Evolutionary conservation across 2,888 invertebrate genomes (phyloP).

Genomic region (Habrosyne pyritoides): DNA sequence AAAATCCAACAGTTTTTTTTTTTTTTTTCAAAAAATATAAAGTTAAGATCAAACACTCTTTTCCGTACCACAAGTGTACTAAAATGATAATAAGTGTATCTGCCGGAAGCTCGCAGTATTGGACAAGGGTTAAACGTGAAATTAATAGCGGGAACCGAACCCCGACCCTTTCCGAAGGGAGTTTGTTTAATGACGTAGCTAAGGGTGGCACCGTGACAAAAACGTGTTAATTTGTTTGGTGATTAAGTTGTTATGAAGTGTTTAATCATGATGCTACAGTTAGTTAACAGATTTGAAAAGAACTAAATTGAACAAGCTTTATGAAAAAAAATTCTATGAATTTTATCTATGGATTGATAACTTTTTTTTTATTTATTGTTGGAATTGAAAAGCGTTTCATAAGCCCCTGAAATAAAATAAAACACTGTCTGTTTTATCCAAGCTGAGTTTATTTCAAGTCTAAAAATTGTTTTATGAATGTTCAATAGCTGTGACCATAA

Average conservation of each 20-base stretch:
- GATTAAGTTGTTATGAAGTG: not conserved
- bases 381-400: no score
- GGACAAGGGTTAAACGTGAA: conserved; percentile 30
- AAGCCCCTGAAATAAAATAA: no score
- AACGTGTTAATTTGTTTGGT: conserved; percentile 3
- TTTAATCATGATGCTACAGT: not conserved
- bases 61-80: not conserved
- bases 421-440: no score
- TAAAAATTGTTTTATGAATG: no score
- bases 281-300: not conserved
- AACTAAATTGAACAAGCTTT: no score
- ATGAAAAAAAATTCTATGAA: no score
- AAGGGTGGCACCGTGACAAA: not conserved
- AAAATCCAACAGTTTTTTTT: no score
- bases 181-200: conserved; percentile 1
- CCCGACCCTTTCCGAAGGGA: conserved; percentile 16
- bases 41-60: not conserved
- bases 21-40: no score
- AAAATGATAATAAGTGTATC: conserved; percentile 1
- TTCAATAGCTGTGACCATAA: no score
- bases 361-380: no score
- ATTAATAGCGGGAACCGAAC: conserved; percentile 43
- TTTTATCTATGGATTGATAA: no score
- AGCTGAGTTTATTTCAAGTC: no score
- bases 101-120: conserved; percentile 14